Conservation (phyloP, 2,113 vertebrate species). For the Sceloporus undulatus region DNA sequence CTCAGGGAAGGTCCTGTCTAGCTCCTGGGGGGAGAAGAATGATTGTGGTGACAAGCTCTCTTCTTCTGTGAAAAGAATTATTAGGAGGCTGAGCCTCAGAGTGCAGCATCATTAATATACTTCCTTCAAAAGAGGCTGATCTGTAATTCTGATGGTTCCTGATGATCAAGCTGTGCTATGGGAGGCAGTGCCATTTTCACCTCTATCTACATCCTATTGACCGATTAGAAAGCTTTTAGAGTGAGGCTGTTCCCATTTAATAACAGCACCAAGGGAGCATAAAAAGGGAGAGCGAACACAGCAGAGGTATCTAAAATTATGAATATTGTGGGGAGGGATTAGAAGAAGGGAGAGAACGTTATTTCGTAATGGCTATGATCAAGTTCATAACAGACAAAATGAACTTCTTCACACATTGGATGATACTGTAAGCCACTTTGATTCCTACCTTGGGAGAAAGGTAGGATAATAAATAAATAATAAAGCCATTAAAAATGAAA, state of each 20-base stretch:
- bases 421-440: neutral
- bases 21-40: neutral
- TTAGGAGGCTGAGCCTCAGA: neutral
- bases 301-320: neutral
- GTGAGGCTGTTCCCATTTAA: neutral
- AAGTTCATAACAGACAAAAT: neutral
- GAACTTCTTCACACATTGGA: neutral
- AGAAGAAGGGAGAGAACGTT: neutral
- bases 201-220: neutral
- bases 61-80: neutral
- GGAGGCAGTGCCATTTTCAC: neutral
- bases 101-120: constrained; percentile 3
- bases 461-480: too few relatives aligned
- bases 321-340: neutral
- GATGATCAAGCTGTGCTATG: neutral
- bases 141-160: neutral
- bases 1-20: neutral
- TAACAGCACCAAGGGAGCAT: neutral
- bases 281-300: too few relatives aligned
- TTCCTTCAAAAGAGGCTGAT: constrained; percentile 10
- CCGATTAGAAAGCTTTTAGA: neutral
- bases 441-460: neutral
- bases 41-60: neutral
- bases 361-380: neutral
- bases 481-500: neutral